phyloP scores from a whole-genome alignment of 30 jellyfish, hydroid and myxozoan genomes.

The Rhopilema esculentum region DNA sequence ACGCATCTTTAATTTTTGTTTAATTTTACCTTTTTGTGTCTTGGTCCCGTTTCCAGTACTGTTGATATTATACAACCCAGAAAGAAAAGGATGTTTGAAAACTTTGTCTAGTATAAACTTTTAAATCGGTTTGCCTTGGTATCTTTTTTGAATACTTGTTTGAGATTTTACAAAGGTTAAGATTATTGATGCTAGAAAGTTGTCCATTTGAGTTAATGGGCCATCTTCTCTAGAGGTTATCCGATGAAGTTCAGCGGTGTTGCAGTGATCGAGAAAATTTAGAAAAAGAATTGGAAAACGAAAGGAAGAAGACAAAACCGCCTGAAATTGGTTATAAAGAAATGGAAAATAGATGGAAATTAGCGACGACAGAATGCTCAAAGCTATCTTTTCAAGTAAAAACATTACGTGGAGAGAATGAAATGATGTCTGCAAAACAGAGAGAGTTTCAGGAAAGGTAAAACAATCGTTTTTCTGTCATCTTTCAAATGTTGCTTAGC shows the following conservation, averaged over 20 bases:
- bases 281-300: slow-evolving; percentile 51
- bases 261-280: slow-evolving; percentile 43
- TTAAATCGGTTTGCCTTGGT: too few relatives aligned
- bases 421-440: slow-evolving; percentile 76
- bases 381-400: slow-evolving; percentile 79
- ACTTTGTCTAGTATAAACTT: too few relatives aligned
- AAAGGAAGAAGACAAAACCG: slow-evolving; percentile 26
- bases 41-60: too few relatives aligned
- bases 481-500: too few relatives aligned
- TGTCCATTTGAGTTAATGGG: neutral
- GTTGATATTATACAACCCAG: too few relatives aligned
- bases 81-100: too few relatives aligned
- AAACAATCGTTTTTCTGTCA: too few relatives aligned
- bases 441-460: slow-evolving; percentile 87
- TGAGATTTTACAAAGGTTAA: too few relatives aligned
- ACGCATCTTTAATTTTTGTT: too few relatives aligned
- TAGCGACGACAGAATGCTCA: slow-evolving; percentile 82
- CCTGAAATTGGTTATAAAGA: slow-evolving; percentile 68
- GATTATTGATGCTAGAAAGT: too few relatives aligned
- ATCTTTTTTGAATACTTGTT: too few relatives aligned
- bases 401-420: slow-evolving; percentile 89
- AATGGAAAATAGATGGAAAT: slow-evolving; percentile 77
- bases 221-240: slow-evolving; percentile 42
- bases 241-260: slow-evolving; percentile 71
- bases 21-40: too few relatives aligned